Evolutionary conservation across 2,113 vertebrate genomes (phyloP), one percentile per base, ranked within the genome.

Genomic region (Corythornis cristatus): DNA sequence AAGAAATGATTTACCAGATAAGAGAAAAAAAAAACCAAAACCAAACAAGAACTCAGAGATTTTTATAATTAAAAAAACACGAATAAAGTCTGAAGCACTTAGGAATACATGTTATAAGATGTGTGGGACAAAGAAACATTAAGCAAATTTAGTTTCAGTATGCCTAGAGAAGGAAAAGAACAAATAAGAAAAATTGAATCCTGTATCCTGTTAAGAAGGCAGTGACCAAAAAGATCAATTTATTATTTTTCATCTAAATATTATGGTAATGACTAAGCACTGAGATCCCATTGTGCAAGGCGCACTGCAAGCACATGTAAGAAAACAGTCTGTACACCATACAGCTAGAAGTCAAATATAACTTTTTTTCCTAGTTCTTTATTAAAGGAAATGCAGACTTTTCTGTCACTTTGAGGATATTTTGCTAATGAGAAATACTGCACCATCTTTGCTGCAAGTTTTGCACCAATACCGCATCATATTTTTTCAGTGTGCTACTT

Each of bases 161-260:
- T 9, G 25, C 28, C 29, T 58, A 71, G 29, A 56, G 40, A 74
- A 91, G 53, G 68, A 90, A 93, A 94, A 83, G 53, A 78, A 90
- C 18, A 81, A 86, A 91, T 33, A 62, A 80, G 57, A 81, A 86
- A 5, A 71, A 65, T 60, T 75, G 57, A 92, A 57, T 21, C 29
- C 60, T 43, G 16, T 68, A 76, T 43, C 53, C 83, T 72, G 42
- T 65, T 82, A 57, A 40, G 40, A 88, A 84, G 35, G 31, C 57
- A 78, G 5, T 35, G 20, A 81, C 71, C 53, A 86, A 43, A 90
- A 90, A 76, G 28, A 72, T 4, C 2, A 26, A 88, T 87, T 73
- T 58, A 83, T 61, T 85, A 64, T 83, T 93, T 95, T 82, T 89
- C 75, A 65, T 48, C 86, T 48, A 86, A 92, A 74, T 72, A 11